Evolutionary conservation across 1,140 invertebrate genomes (phyloP), one percentile per base, ranked within the genome.

Genomic region (Drosophila rhopaloa): DNA sequence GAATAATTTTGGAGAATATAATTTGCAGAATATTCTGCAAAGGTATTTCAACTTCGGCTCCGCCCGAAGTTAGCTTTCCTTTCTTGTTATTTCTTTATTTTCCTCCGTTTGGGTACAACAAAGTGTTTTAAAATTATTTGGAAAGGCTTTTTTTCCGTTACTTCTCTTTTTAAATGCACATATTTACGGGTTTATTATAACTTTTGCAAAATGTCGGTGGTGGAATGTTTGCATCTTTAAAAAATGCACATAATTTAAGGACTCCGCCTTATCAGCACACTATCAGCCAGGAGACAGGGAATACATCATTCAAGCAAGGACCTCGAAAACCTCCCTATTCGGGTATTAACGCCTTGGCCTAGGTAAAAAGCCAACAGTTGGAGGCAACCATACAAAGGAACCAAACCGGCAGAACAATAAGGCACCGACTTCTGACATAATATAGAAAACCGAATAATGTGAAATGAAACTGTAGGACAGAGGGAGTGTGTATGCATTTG

Each of bases 401-500:
- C 66, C 27, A 37, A 24, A 13, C 8, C 19, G 14, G 32, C 16
- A 27, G 14, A 50, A 62, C 50, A 74, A 74, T 74, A 54, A 40
- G 46, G 43, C 57, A 73, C 70, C 41, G 70, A 76, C 73, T 47
- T 66, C 7, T 5, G 40, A 55, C 35, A 38, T 29, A 61, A 29
- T 55, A 40, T 56, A 14, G 50, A 13, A 29, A 40, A 13, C 24
- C 19, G 35, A 60, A 14, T 40, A 44, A 47, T 41, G 50, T 47
- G 66, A 66, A 56, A 40, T 32, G 53, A 65, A 76, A 66, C 40
- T 74, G 50, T 51, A 66, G 63, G 51, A 70, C 38, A 37, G 63
- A 76, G 75, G 74, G 50, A 77, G 60, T 44, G 50, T 67, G 63
- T 47, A 37, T 51, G 35, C 63, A 70, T 77, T 77, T 77, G 63